Evolutionary conservation across 2,888 invertebrate genomes (phyloP).

Genomic region (Proisotoma minuta): DNA sequence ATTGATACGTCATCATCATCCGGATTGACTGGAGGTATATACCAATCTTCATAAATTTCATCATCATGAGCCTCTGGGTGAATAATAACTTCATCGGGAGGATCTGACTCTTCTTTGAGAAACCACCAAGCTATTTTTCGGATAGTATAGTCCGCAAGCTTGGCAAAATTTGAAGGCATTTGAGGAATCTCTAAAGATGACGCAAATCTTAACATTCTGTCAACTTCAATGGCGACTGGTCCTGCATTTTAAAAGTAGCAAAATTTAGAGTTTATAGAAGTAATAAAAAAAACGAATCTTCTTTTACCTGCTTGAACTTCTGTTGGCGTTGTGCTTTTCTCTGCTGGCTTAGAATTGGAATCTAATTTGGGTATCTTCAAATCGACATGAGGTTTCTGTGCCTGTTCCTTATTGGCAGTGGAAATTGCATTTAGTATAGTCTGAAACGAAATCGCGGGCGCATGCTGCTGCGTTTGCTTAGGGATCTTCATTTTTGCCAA

Average conservation of each 20-base stretch:
- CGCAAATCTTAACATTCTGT: conserved; percentile 10
- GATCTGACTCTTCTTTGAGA: conserved; percentile 27
- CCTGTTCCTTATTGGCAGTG: conserved; percentile 23
- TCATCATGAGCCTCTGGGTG: conserved; percentile 31
- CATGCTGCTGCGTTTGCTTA: conserved; percentile 14
- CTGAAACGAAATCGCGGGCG: conserved; percentile 23
- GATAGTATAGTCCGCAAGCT: conserved; percentile 29
- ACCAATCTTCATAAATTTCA: conserved; percentile 17
- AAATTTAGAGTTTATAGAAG: no score
- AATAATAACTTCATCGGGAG: conserved; percentile 12
- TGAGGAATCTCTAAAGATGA: conserved; percentile 21
- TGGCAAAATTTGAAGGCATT: conserved; percentile 10
- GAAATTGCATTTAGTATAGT: conserved; percentile 25
- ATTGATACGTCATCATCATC: conserved; percentile 25
- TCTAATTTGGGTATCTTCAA: conserved; percentile 29
- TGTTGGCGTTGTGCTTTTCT: neutral
- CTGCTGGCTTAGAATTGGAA: neutral
- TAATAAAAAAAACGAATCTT: no score
- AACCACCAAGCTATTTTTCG: conserved; percentile 34
- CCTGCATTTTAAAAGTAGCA: no score
- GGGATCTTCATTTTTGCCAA: conserved; percentile 4
- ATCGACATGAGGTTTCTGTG: conserved; percentile 20
- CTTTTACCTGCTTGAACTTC: no score
- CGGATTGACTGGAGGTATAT: conserved; percentile 9
- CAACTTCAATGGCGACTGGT: conserved; percentile 25